A percentile compares a stretch with the other conserved stretches of the same genome.
phyloP scores from a whole-genome alignment of 1,140 invertebrate genomes.

The Tetramorium alpestre region DNA sequence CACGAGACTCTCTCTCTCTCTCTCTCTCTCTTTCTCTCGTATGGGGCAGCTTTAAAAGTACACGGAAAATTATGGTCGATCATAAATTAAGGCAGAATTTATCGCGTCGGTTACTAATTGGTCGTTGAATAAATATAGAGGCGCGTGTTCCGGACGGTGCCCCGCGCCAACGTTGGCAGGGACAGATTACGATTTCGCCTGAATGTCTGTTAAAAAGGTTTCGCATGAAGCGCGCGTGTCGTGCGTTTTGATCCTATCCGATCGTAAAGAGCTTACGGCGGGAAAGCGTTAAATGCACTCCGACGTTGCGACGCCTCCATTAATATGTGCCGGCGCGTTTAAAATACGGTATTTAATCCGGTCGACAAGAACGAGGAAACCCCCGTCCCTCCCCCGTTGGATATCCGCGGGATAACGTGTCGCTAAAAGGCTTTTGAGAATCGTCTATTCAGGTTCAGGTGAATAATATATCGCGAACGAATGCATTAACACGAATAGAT shows the following conservation, averaged over 20 bases:
- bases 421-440: slow-evolving; percentile 65
- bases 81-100: slow-evolving; percentile 70
- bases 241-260: slow-evolving; percentile 55
- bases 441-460: slow-evolving; percentile 55
- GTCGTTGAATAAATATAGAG: slow-evolving; percentile 77
- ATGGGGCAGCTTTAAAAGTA: slow-evolving; percentile 30
- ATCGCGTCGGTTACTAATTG: slow-evolving; percentile 70
- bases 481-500: slow-evolving; percentile 35
- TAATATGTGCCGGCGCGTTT: slow-evolving; percentile 52
- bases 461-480: slow-evolving; percentile 59
- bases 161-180: slow-evolving; percentile 48
- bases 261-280: slow-evolving; percentile 52
- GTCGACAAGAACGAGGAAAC: background rate
- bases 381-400: background rate
- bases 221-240: slow-evolving; percentile 33
- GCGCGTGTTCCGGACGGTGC: slow-evolving; percentile 50
- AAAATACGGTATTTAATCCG: slow-evolving; percentile 62
- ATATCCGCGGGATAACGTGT: slow-evolving; percentile 57
- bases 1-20: background rate
- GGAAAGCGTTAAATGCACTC: slow-evolving; percentile 48
- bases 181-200: slow-evolving; percentile 64
- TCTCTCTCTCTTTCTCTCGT: background rate
- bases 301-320: slow-evolving; percentile 38
- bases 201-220: slow-evolving; percentile 49
- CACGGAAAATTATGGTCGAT: slow-evolving; percentile 65